phyloP scores from a whole-genome alignment of 2,888 invertebrate species.

The Subacronicta megacephala region DNA sequence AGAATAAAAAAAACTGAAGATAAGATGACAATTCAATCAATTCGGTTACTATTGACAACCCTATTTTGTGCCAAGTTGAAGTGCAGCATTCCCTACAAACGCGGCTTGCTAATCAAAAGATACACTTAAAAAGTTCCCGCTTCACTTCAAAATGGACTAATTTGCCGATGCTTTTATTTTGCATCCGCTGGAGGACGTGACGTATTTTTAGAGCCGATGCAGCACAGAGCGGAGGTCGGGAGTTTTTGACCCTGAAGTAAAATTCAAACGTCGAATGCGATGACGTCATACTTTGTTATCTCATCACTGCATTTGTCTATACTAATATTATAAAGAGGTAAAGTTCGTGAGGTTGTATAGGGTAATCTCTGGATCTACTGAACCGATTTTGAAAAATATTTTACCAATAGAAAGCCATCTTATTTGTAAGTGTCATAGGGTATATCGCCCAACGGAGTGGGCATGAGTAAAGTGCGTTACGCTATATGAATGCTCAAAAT shows the following conservation, averaged over 20 bases:
- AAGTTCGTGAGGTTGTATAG: too few relatives aligned
- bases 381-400: too few relatives aligned
- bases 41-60: neutral
- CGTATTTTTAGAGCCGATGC: constrained; percentile 50
- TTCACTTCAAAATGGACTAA: constrained; percentile 3
- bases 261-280: constrained; percentile 37
- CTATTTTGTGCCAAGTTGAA: neutral
- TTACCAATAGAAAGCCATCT: too few relatives aligned
- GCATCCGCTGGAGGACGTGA: constrained; percentile 6
- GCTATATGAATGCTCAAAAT: too few relatives aligned
- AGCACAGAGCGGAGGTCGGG: constrained; percentile 49
- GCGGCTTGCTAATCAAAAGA: constrained; percentile 15
- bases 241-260: constrained; percentile 57
- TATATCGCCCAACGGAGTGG: too few relatives aligned
- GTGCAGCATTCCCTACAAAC: neutral
- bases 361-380: too few relatives aligned
- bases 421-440: too few relatives aligned
- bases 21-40: too few relatives aligned
- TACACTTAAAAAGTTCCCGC: neutral
- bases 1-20: too few relatives aligned
- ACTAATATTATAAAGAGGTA: too few relatives aligned
- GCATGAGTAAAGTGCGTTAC: too few relatives aligned
- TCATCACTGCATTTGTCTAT: constrained; percentile 13
- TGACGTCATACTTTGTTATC: constrained; percentile 44
- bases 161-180: constrained; percentile 1